These are phyloP conservation scores for Conchocele bisecta DNA, from an alignment of 2,888 invertebrate species.

Conservation along the genomic window DNA sequence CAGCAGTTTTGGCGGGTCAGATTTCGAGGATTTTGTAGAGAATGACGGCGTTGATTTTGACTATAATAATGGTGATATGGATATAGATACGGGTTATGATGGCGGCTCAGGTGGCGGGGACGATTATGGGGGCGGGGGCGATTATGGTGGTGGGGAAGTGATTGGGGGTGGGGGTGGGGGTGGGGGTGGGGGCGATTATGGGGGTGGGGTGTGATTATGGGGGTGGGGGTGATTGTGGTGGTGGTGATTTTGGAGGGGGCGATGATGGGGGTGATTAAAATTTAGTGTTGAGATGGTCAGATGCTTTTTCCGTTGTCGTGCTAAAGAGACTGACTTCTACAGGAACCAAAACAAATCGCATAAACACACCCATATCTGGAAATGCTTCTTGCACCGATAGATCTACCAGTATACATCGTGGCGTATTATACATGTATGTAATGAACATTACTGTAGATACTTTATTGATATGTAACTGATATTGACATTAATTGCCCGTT, in stretches of 20 bases:
- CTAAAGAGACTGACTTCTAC: no score
- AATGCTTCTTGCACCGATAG: no score
- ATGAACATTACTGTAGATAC: no score
- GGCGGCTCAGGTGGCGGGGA: not conserved
- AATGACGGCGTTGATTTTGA: slow-evolving; percentile 20
- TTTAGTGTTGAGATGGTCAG: no score
- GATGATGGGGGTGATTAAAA: not conserved
- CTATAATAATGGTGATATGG: slow-evolving; percentile 7
- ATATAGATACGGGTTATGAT: slow-evolving; percentile 1
- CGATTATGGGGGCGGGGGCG: slow-evolving; percentile 16
- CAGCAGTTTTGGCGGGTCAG: slow-evolving; percentile 44
- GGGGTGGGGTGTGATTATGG: not conserved
- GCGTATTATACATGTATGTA: no score
- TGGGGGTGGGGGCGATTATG: slow-evolving; percentile 1
- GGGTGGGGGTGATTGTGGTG: not conserved
- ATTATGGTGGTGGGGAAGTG: slow-evolving; percentile 3
- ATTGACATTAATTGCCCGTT: no score
- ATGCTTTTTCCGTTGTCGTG: no score
- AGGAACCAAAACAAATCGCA: no score
- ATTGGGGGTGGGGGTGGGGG: slow-evolving; percentile 17
- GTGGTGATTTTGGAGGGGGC: not conserved
- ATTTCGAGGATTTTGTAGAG: slow-evolving; percentile 53
- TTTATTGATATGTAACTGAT: no score
- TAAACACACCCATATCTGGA: no score
- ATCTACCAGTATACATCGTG: no score